A percentile compares a stretch with the other conserved stretches of the same genome.
phyloP scores from a whole-genome alignment of 2,797 vertebrate species.

The Argyrosomus regius region DNA sequence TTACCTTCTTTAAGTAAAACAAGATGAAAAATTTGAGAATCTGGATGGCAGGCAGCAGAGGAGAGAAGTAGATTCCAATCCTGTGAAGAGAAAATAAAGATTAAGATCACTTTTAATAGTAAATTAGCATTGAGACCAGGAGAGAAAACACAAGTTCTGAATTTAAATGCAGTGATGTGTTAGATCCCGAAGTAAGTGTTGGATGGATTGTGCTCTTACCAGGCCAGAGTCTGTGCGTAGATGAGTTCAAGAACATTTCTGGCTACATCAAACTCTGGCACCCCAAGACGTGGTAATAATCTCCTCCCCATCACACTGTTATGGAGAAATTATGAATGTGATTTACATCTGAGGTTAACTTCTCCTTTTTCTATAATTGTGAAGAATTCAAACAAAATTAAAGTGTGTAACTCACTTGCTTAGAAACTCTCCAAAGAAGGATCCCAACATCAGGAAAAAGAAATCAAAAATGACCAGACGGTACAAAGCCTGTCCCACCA shows the following conservation, averaged over 20 bases:
- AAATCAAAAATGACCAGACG: constrained; percentile 94
- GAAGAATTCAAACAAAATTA: not conserved
- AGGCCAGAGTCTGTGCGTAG: constrained; percentile 95
- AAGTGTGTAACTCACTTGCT: constrained; percentile 85
- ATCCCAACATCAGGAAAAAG: constrained; percentile 91
- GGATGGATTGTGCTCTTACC: constrained; percentile 80
- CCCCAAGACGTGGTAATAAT: constrained; percentile 80
- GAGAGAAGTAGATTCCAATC: constrained; percentile 97
- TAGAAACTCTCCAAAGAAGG: constrained; percentile 96
- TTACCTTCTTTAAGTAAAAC: constrained; percentile 96
- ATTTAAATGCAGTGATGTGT: not conserved
- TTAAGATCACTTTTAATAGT: not conserved
- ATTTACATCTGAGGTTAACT: not conserved
- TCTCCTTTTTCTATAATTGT: not conserved
- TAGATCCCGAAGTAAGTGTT: not conserved
- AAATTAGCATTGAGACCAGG: not conserved
- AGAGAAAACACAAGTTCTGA: not conserved
- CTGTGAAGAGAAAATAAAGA: constrained; percentile 74
- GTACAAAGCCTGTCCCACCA: constrained; percentile 94
- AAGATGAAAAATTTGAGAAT: constrained; percentile 90
- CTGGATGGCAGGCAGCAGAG: constrained; percentile 94
- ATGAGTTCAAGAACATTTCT: constrained; percentile 95
- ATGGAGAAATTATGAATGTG: not conserved
- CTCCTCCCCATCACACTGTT: constrained; percentile 90
- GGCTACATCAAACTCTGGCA: constrained; percentile 95